phyloP scores from a whole-genome alignment of 2,797 vertebrate genomes.

The Typhlichthys eigenmanni region DNA sequence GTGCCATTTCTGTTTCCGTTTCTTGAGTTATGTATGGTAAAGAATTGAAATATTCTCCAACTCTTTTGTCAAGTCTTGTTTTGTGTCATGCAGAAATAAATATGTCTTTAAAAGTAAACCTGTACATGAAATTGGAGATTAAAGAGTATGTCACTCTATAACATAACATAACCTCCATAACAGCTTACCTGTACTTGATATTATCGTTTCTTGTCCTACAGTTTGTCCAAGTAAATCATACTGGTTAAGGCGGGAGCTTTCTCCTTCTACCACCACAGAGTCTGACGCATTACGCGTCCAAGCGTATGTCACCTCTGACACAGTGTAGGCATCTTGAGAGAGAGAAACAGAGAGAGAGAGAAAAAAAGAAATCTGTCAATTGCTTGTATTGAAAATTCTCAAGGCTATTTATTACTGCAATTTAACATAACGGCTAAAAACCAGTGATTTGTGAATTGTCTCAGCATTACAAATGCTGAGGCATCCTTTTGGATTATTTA shows the following conservation, averaged over 20 bases:
- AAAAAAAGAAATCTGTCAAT: slow-evolving; percentile 28
- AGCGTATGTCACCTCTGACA: slow-evolving; percentile 93
- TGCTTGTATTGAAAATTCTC: not conserved
- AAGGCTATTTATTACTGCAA: no score
- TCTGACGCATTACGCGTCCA: slow-evolving; percentile 94
- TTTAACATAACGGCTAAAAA: not conserved
- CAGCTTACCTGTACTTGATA: slow-evolving; percentile 93
- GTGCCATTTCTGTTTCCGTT: no score
- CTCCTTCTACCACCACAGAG: slow-evolving; percentile 94
- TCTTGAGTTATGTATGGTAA: no score
- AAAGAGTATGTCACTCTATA: not conserved
- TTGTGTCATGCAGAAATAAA: no score
- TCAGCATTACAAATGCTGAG: slow-evolving; percentile 2
- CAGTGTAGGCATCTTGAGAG: slow-evolving; percentile 92
- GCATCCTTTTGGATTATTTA: no score
- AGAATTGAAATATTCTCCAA: no score
- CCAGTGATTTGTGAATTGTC: slow-evolving; percentile 25
- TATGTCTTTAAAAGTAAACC: no score
- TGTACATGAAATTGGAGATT: no score
- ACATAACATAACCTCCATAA: not conserved
- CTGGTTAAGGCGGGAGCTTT: slow-evolving; percentile 95
- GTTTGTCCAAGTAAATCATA: slow-evolving; percentile 96
- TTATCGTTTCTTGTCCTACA: slow-evolving; percentile 93
- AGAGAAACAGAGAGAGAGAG: not conserved
- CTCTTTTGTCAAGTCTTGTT: no score